phyloP scores from a whole-genome alignment of 2,797 vertebrate genomes.

The Oreochromis mossambicus region DNA sequence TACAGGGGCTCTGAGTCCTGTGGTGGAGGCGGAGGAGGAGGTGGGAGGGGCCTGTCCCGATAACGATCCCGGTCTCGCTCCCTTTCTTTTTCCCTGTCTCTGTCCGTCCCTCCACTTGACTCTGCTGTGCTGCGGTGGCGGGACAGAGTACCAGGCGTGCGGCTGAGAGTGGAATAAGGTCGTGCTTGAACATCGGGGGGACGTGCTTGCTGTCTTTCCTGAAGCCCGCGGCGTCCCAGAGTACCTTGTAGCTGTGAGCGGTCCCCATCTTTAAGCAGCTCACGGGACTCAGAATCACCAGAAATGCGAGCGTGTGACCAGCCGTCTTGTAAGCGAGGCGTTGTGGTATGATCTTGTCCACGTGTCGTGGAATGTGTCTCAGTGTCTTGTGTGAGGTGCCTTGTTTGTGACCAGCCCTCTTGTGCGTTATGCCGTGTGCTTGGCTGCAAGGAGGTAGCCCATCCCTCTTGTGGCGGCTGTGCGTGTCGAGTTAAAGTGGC shows the following conservation, averaged over 20 bases:
- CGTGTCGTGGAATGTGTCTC: slow-evolving; percentile 51
- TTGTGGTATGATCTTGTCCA: slow-evolving; percentile 55
- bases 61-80: slow-evolving; percentile 64
- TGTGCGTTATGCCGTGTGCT: slow-evolving; percentile 49
- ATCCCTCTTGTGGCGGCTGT: slow-evolving; percentile 62
- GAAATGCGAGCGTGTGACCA: slow-evolving; percentile 56
- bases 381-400: slow-evolving; percentile 54
- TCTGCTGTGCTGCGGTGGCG: slow-evolving; percentile 58
- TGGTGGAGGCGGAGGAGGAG: slow-evolving; percentile 75
- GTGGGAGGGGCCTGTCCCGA: slow-evolving; percentile 75
- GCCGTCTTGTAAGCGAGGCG: slow-evolving; percentile 63
- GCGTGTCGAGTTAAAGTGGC: slow-evolving; percentile 67
- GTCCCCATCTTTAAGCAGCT: slow-evolving; percentile 73
- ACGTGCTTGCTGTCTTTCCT: slow-evolving; percentile 59
- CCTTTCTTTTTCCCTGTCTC: slow-evolving; percentile 51
- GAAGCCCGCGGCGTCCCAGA: slow-evolving; percentile 66
- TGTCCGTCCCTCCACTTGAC: slow-evolving; percentile 28
- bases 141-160: slow-evolving; percentile 64
- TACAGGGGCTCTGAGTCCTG: slow-evolving; percentile 85
- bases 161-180: slow-evolving; percentile 69
- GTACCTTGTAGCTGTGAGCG: slow-evolving; percentile 64
- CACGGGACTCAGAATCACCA: slow-evolving; percentile 50
- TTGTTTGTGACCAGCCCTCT: slow-evolving; percentile 60
- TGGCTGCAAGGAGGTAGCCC: slow-evolving; percentile 64
- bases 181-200: slow-evolving; percentile 70